Evolutionary conservation across 2,888 invertebrate species (phyloP).

Genomic region (Folsomia candida): DNA sequence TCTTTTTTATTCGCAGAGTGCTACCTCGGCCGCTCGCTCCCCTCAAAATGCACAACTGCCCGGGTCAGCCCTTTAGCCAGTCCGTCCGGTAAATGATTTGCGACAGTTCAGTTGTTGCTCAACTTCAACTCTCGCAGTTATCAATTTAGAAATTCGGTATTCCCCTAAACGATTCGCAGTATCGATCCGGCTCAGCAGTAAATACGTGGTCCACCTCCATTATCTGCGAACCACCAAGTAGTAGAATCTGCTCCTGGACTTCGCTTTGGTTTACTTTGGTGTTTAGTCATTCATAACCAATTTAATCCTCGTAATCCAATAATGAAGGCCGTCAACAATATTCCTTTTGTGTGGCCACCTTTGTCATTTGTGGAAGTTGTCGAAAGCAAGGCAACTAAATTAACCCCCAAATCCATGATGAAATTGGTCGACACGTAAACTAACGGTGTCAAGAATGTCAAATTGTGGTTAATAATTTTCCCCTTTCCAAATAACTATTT

Average conservation of each 20-base stretch:
- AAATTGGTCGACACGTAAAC: too few relatives aligned
- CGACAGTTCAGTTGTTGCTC: background rate
- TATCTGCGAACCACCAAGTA: background rate
- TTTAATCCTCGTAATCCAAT: background rate
- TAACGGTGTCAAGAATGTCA: too few relatives aligned
- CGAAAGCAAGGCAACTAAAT: too few relatives aligned
- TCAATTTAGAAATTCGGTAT: background rate
- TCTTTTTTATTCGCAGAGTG: background rate
- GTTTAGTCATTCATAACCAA: background rate
- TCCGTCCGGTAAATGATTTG: background rate
- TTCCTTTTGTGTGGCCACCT: too few relatives aligned
- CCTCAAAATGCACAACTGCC: background rate
- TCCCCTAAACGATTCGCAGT: background rate
- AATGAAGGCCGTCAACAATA: background rate
- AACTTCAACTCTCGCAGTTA: background rate
- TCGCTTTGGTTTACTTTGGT: background rate
- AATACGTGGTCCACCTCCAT: background rate
- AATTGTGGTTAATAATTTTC: too few relatives aligned
- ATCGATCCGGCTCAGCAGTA: background rate
- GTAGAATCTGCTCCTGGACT: background rate
- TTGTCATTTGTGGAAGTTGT: too few relatives aligned
- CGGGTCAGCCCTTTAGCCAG: background rate
- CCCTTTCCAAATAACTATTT: too few relatives aligned
- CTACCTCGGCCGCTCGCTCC: background rate
- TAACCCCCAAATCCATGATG: too few relatives aligned